Conservation (phyloP, 2,888 invertebrate species). For the Glyphotaelius pellucidus region DNA sequence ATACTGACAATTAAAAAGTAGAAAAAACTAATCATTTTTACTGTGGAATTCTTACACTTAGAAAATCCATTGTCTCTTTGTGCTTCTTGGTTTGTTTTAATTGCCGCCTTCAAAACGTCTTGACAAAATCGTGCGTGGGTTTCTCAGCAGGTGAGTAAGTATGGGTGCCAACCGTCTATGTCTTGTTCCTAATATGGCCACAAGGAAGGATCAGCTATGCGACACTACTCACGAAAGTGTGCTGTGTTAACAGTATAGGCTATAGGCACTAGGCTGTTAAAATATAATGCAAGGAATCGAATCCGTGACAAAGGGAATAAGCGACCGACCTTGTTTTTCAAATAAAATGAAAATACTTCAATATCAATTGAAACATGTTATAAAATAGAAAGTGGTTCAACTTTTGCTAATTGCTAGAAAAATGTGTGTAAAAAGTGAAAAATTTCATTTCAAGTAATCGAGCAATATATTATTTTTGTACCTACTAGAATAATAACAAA, state of each 20-base stretch:
- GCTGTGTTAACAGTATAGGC: conserved; percentile 16
- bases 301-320: neutral
- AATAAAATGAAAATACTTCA: neutral
- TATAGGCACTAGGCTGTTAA: conserved; percentile 2
- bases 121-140: conserved; percentile 42
- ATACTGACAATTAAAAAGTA: neutral
- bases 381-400: neutral
- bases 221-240: conserved; percentile 45
- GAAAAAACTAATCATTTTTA: neutral
- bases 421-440: neutral
- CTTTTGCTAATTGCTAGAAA: neutral
- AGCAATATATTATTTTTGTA: neutral
- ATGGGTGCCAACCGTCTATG: conserved; percentile 16
- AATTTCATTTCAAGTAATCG: neutral
- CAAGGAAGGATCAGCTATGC: conserved; percentile 40
- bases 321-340: neutral
- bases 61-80: conserved; percentile 18
- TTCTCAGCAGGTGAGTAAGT: conserved; percentile 11
- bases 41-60: neutral
- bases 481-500: neutral
- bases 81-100: conserved; percentile 8
- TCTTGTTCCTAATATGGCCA: conserved; percentile 12
- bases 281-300: neutral
- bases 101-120: neutral
- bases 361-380: neutral